Conservation (phyloP, 37 sponge, comb jelly and placozoan genomes). For the Theonella swinhoei region DNA sequence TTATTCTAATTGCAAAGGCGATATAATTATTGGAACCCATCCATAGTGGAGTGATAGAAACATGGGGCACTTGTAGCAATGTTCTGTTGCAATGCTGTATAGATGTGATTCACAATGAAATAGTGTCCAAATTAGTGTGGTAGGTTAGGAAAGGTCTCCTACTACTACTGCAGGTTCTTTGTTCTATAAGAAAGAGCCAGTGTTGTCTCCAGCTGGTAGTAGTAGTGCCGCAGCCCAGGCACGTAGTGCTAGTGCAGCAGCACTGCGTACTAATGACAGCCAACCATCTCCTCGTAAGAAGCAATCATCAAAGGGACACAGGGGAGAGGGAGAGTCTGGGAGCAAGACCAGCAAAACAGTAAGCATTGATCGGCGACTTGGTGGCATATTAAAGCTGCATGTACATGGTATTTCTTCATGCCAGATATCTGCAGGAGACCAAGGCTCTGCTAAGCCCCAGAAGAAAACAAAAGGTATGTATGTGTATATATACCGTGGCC, state of each 20-base stretch:
- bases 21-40: no score
- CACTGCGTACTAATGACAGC: conserved; percentile 40
- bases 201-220: not conserved
- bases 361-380: not conserved
- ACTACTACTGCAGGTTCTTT: not conserved
- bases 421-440: no score
- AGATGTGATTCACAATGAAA: no score
- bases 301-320: conserved; percentile 1
- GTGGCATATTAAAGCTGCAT: not conserved
- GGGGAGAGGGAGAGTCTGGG: not conserved
- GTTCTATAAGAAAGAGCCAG: conserved; percentile 41
- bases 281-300: no score
- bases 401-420: no score
- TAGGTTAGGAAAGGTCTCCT: no score
- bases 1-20: no score
- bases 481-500: no score
- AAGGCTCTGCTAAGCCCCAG: not conserved
- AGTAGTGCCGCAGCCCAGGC: conserved; percentile 39
- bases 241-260: conserved; percentile 42
- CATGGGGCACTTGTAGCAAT: no score
- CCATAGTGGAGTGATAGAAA: no score
- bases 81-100: no score
- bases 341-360: not conserved
- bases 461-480: conserved; percentile 13
- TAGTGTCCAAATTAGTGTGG: no score